Evolutionary conservation across 2,888 invertebrate genomes (phyloP).

Genomic region (Malacosoma neustria): DNA sequence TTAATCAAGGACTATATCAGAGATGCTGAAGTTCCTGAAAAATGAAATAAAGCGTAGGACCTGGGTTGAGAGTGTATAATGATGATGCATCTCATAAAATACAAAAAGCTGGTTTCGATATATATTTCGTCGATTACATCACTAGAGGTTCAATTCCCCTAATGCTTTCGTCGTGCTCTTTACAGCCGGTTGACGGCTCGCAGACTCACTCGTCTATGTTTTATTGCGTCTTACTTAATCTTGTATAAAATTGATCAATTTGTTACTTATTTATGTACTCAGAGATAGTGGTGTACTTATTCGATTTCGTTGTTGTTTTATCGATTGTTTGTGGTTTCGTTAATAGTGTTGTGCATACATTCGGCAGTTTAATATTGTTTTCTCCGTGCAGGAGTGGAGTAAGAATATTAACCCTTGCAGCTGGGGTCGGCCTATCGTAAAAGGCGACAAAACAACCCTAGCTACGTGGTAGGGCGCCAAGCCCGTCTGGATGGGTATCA

Average conservation of each 20-base stretch:
- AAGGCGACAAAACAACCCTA: too few species aligned
- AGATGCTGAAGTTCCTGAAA: too few species aligned
- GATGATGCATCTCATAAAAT: neutral
- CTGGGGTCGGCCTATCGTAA: too few species aligned
- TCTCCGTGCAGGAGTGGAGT: too few species aligned
- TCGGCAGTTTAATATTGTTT: neutral
- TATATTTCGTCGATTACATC: slow-evolving; percentile 11
- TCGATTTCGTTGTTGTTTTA: neutral
- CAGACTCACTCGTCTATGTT: slow-evolving; percentile 8
- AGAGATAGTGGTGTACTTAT: slow-evolving; percentile 1
- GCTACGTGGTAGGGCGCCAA: too few species aligned
- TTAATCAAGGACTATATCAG: too few species aligned
- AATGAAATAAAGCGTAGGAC: too few species aligned
- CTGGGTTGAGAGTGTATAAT: too few species aligned
- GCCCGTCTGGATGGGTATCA: too few species aligned
- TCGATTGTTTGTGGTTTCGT: neutral
- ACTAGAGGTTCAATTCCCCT: slow-evolving; percentile 33
- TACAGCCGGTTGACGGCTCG: slow-evolving; percentile 22
- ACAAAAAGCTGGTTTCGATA: slow-evolving; percentile 9
- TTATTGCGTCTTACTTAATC: slow-evolving; percentile 15
- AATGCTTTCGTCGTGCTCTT: slow-evolving; percentile 31
- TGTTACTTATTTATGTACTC: slow-evolving; percentile 10
- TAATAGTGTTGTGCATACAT: neutral
- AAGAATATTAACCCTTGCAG: too few species aligned
- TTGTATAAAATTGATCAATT: slow-evolving; percentile 15